These are phyloP conservation scores for Sebastes cheni DNA, from an alignment of 2,797 vertebrate genomes.

Conservation along the genomic window DNA sequence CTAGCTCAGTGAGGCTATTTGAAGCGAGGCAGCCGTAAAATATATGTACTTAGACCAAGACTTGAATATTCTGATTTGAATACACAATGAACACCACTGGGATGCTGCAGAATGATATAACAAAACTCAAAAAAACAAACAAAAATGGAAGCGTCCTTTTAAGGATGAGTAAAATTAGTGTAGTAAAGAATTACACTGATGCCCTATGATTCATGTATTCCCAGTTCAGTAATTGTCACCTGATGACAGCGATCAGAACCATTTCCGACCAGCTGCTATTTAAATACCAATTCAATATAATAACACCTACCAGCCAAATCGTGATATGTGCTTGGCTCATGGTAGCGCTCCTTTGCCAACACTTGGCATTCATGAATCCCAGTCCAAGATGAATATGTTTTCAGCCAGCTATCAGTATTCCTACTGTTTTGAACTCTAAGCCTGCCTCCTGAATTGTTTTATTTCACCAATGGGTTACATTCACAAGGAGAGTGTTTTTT, in stretches of 20 bases:
- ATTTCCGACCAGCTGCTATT: constrained; percentile 38
- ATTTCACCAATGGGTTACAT: constrained; percentile 9
- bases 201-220: background rate
- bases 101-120: no score
- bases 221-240: constrained; percentile 23
- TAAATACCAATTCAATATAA: constrained; percentile 26
- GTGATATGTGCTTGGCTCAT: constrained; percentile 17
- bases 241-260: constrained; percentile 31
- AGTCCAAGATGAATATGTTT: constrained; percentile 11
- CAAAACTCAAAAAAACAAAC: no score
- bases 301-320: constrained; percentile 13
- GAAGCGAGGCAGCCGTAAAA: no score
- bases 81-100: background rate
- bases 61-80: background rate
- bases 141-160: background rate
- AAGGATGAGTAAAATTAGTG: background rate
- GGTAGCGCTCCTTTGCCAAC: constrained; percentile 1
- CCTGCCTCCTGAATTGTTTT: constrained; percentile 47
- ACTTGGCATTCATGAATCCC: background rate
- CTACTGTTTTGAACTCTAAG: constrained; percentile 17
- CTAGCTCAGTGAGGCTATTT: no score
- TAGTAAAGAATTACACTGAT: background rate
- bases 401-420: background rate
- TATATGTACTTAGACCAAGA: background rate
- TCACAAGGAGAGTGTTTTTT: constrained; percentile 1